Conservation (phyloP, 2,888 invertebrate species). For the Patella ulyssiponensis region DNA sequence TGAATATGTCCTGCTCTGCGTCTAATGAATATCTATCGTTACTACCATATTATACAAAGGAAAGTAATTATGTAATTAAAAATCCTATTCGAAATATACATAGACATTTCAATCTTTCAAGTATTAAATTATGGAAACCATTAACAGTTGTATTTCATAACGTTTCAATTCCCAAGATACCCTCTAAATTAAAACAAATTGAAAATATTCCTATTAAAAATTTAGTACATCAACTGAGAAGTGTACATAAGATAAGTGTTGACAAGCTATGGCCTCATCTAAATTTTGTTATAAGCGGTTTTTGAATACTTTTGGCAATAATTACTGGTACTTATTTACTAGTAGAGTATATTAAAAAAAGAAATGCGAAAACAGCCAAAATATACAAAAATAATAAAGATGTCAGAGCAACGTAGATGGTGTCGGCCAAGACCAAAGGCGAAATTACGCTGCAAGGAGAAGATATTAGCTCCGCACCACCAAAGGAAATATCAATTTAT, state of each 20-base stretch:
- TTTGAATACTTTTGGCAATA: no score
- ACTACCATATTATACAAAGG: not conserved
- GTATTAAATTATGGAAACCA: constrained; percentile 1
- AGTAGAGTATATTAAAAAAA: no score
- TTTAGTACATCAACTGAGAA: no score
- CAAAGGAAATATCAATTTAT: no score
- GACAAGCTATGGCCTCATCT: no score
- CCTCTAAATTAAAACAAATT: not conserved
- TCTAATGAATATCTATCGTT: not conserved
- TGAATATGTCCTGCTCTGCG: constrained; percentile 4
- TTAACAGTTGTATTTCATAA: not conserved
- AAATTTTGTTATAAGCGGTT: no score
- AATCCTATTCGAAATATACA: not conserved
- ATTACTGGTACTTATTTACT: no score
- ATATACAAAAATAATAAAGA: no score
- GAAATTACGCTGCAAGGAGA: not conserved
- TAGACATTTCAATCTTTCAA: not conserved
- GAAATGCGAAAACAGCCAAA: no score
- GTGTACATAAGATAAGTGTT: no score
- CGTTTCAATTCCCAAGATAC: not conserved
- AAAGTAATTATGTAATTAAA: not conserved
- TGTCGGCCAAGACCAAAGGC: not conserved
- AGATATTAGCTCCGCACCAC: not conserved
- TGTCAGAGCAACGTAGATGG: not conserved
- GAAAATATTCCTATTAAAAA: no score